Evolutionary conservation across 2,113 vertebrate genomes (phyloP).

Genomic region (Sylvietta virens): DNA sequence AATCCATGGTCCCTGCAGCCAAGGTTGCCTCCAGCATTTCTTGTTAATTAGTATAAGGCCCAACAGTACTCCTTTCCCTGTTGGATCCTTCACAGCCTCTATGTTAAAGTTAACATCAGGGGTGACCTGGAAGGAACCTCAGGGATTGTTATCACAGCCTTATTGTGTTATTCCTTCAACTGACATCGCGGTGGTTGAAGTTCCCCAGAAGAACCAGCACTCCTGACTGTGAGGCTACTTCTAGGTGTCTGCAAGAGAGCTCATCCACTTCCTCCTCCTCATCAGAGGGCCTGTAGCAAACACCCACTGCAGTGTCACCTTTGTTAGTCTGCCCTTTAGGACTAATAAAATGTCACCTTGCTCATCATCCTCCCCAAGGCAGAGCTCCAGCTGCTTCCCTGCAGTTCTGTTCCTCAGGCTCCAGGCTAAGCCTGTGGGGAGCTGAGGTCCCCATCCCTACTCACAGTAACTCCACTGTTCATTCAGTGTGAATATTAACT

Average conservation of each 20-base stretch:
- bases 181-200: background rate
- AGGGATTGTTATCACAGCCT: background rate
- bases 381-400: background rate
- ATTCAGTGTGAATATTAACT: background rate
- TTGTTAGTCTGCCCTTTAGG: background rate
- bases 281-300: background rate
- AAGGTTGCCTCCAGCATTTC: background rate
- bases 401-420: background rate
- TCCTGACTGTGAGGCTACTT: background rate
- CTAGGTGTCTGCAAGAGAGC: background rate
- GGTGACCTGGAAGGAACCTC: background rate
- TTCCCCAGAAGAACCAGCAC: background rate
- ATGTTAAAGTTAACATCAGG: background rate
- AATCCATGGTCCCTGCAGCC: background rate
- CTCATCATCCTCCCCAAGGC: background rate
- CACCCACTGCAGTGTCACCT: background rate
- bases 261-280: background rate
- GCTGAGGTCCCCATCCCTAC: background rate
- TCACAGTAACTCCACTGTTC: background rate
- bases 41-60: background rate
- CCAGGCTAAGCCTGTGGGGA: background rate
- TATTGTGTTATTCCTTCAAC: background rate
- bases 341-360: background rate
- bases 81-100: background rate
- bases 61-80: background rate